Evolutionary conservation across 2,888 invertebrate genomes (phyloP), one percentile per base, ranked within the genome.

Genomic region (Himalopsyche anomala): DNA sequence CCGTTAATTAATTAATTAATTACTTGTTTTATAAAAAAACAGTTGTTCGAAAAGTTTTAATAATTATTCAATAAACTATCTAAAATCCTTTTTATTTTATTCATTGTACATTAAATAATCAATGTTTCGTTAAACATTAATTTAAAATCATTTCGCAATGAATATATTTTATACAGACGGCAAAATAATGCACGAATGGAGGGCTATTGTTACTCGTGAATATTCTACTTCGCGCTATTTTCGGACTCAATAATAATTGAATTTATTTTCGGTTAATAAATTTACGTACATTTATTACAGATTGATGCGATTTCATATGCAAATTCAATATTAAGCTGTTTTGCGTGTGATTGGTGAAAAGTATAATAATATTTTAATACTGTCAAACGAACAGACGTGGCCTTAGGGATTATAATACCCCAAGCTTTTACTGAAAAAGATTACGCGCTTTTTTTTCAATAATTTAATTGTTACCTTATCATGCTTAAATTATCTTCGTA

Each of bases 281-380:
- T 83, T 54, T 81, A 69, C 80, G 80, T 62, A 42, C 80, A 74
- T 83, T 86, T 40, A 86, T 83, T 83, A 81, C 19, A n/a, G 83
- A 81, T 62, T 82, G 80, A 84, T 54, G 81, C n/a, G 74, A 56
- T 86, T 85, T 84, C 79, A 80, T 85, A 88, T 88, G 88, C 88
- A 86, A 88, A 88, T 87, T 80, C 81, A 54, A 81, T 86, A 86
- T 85, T 87, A 87, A 82, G 82, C 85, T 82, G 19, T 81, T 51
- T 80, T 62, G 83, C 86, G 85, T 84, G 42, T 85, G 87, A 85
- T 85, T 85, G 84, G 83, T 62, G 82, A 19, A 82, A 85, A 84
- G 82, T 87, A 84, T 74, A 4, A 38, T 38, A 74, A 12, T 74
- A 74, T 74, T 38, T 69, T 69, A 19, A 69, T 69, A 9, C 36